Percentiles rank a stretch among this genome's conserved stretches.
These are phyloP conservation scores for Hippopotamus amphibius DNA, from an alignment of 2,113 vertebrate genomes.

Conservation along the genomic window DNA sequence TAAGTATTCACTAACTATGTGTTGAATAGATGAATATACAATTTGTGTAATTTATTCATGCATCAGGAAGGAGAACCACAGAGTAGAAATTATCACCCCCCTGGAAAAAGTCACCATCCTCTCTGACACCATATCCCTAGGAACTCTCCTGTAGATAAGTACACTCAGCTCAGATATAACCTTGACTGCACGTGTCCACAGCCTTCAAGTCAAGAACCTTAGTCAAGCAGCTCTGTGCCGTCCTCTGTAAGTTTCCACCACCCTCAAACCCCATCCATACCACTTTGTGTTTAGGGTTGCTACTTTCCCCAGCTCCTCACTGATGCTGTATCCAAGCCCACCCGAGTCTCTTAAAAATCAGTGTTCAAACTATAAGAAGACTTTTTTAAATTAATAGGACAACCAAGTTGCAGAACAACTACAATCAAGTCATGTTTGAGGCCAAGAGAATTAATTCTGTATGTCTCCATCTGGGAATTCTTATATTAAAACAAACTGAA, in stretches of 20 bases:
- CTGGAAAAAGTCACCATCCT: background rate
- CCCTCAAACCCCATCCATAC: background rate
- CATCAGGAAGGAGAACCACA: background rate
- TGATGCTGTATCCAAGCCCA: background rate
- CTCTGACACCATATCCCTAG: background rate
- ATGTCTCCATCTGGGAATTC: constrained; percentile 1
- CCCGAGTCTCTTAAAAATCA: constrained; percentile 5
- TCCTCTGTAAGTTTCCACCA: background rate
- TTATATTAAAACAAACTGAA: background rate
- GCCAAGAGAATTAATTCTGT: background rate
- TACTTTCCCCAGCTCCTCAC: background rate
- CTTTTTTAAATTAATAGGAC: background rate
- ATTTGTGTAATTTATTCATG: background rate
- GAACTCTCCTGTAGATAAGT: background rate
- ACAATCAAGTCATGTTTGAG: constrained; percentile 21
- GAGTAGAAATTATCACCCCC: background rate
- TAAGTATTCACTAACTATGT: background rate
- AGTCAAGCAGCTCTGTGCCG: background rate
- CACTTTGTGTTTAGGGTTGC: background rate
- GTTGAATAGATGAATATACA: background rate
- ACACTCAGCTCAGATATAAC: background rate
- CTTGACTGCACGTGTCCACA: background rate
- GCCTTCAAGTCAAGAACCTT: background rate
- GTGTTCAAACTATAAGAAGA: background rate
- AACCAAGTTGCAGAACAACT: constrained; percentile 51